phyloP scores from a whole-genome alignment of 2,888 invertebrate genomes.

The Phorcus lineatus region DNA sequence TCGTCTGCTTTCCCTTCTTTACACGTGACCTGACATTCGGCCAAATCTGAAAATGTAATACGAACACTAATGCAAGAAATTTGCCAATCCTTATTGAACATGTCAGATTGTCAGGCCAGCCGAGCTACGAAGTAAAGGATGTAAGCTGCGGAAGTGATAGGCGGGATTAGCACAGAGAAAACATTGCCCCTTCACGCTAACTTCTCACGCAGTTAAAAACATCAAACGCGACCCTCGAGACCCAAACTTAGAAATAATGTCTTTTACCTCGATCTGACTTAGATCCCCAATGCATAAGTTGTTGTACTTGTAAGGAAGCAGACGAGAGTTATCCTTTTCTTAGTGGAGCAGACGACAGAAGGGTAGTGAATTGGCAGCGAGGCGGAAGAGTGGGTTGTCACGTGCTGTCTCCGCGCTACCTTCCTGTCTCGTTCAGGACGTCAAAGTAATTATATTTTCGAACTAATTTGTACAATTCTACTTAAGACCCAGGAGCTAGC shows the following conservation, averaged over 20 bases:
- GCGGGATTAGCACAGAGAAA: background rate
- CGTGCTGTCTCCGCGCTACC: background rate
- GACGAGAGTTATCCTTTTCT: background rate
- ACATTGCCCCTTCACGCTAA: background rate
- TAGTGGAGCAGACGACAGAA: background rate
- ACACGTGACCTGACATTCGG: background rate
- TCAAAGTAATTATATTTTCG: background rate
- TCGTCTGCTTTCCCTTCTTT: background rate
- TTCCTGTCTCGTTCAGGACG: background rate
- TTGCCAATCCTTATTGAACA: background rate
- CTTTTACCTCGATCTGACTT: background rate
- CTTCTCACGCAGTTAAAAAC: background rate
- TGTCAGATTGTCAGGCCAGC: background rate
- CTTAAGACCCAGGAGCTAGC: too few relatives aligned
- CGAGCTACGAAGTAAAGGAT: background rate
- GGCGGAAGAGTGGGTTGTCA: background rate
- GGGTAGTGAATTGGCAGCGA: background rate
- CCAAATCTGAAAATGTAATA: background rate
- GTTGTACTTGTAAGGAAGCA: background rate
- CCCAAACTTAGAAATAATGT: slow-evolving; percentile 1
- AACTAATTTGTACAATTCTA: too few relatives aligned
- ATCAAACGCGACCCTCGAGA: background rate
- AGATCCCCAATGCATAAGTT: background rate
- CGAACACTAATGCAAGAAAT: background rate
- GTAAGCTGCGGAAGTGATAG: background rate